Base-by-base conservation (phyloP, 1,140 invertebrate species). In the Dryas iulia region DNA sequence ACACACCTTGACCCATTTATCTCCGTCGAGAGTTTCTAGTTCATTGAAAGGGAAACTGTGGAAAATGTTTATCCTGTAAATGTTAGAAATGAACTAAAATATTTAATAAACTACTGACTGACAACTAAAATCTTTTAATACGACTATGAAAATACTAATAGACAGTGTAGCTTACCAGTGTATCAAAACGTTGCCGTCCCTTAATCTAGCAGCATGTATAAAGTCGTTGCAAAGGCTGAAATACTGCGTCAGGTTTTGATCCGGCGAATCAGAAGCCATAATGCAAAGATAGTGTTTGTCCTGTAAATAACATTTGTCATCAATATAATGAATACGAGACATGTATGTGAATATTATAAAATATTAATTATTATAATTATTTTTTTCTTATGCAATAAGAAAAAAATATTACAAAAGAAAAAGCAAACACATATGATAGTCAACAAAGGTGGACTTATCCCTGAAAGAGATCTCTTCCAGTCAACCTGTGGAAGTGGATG, bases 251-350 rank as follows among this genome's bases (percentile, higher is more conserved):
- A 99, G 93, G 91, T 99, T 98, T 90, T 99, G 98, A 81, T 97
- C 96, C 0, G 98, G 97, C 11, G 96, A 96, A 89, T 99, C 98
- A 10, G 97, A 96, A 8, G 98, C 98, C 93, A 97, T 94, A 59
- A 99, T 97, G 87, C 97, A 99, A 18, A 99, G 92, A 90, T 99
- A 99, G 87, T 98, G 96, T 83, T 98, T 98, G 89, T 98, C 97
- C 97, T 98, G 93, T 5, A 25, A 72, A 85, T 59, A 79, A 89
- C 39, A 7, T 2, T 6, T 47, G 18, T 47, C 14, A 21, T 47
- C 7, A 47, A n/a, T 47, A 47, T 47, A 47, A 0, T 18, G 39
- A 18, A n/a, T n/a, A n/a, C n/a, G n/a, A n/a, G n/a, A n/a, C n/a
- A n/a, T n/a, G n/a, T n/a, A n/a, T n/a, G n/a, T n/a, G n/a, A n/a